Percentiles rank a stretch among this genome's conserved stretches.
Conservation (phyloP, 2,888 invertebrate species). For the Amiota communis region DNA sequence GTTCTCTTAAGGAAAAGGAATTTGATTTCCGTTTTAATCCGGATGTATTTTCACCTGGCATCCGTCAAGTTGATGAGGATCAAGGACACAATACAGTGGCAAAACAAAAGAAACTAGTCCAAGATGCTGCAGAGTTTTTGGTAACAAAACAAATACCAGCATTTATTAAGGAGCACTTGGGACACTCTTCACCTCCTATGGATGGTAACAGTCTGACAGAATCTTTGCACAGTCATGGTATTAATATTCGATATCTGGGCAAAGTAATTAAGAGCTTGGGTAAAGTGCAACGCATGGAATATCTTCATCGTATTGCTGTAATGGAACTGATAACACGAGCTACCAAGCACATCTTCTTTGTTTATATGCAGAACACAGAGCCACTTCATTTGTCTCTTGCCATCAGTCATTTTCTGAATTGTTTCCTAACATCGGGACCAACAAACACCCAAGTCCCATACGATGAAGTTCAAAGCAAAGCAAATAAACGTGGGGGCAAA, state of each 20-base stretch:
- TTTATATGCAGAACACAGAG: slow-evolving; percentile 87
- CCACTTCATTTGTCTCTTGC: slow-evolving; percentile 92
- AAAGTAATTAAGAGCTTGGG: slow-evolving; percentile 87
- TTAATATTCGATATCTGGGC: slow-evolving; percentile 95
- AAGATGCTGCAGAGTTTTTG: slow-evolving; percentile 96
- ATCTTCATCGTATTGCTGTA: slow-evolving; percentile 91
- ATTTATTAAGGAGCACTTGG: slow-evolving; percentile 92
- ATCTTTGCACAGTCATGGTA: slow-evolving; percentile 94
- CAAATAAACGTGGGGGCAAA: slow-evolving; percentile 51
- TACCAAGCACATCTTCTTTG: slow-evolving; percentile 94
- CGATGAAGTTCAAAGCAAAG: slow-evolving; percentile 63
- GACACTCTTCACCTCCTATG: slow-evolving; percentile 94
- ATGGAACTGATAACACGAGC: slow-evolving; percentile 92
- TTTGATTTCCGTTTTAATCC: slow-evolving; percentile 99
- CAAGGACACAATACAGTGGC: slow-evolving; percentile 81
- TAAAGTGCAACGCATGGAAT: slow-evolving; percentile 86
- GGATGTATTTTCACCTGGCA: slow-evolving; percentile 96
- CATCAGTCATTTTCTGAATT: slow-evolving; percentile 96
- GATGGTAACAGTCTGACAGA: slow-evolving; percentile 95
- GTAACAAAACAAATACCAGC: slow-evolving; percentile 94
- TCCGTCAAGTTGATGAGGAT: slow-evolving; percentile 83
- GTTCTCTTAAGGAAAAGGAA: slow-evolving; percentile 94
- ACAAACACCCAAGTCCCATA: slow-evolving; percentile 74
- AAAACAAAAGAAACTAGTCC: slow-evolving; percentile 91
- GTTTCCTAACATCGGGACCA: slow-evolving; percentile 87